phyloP scores from a whole-genome alignment of 1,140 invertebrate species.

The Drosophila burlai region DNA sequence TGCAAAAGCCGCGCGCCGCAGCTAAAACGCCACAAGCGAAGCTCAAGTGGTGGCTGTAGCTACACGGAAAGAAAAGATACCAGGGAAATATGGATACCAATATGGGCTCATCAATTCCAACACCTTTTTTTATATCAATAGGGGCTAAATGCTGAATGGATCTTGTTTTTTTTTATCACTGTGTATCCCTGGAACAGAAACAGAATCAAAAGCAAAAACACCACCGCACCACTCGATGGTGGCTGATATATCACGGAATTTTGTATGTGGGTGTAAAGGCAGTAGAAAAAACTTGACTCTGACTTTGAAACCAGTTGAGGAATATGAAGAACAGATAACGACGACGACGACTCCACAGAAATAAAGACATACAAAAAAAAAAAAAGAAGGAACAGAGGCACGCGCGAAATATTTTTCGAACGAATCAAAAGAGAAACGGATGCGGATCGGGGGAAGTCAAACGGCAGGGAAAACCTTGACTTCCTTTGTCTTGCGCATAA shows the following conservation, averaged over 20 bases:
- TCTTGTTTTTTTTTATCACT: neutral
- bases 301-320: slow-evolving; percentile 75
- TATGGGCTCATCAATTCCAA: neutral
- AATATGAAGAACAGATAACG: slow-evolving; percentile 81
- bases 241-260: slow-evolving; percentile 76
- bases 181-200: slow-evolving; percentile 20
- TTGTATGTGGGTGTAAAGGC: slow-evolving; percentile 78
- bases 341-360: slow-evolving; percentile 68
- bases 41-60: slow-evolving; percentile 13
- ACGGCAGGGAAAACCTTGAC: slow-evolving; percentile 56
- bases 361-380: slow-evolving; percentile 76
- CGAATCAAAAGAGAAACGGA: slow-evolving; percentile 33
- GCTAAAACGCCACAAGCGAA: slow-evolving; percentile 19
- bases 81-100: neutral
- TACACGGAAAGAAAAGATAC: slow-evolving; percentile 16
- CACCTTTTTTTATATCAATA: neutral
- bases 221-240: slow-evolving; percentile 65
- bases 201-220: slow-evolving; percentile 36
- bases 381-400: slow-evolving; percentile 35
- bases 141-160: neutral
- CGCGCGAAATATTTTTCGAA: slow-evolving; percentile 49
- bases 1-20: slow-evolving; percentile 20
- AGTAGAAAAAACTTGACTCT: slow-evolving; percentile 38
- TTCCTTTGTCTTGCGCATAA: slow-evolving; percentile 66
- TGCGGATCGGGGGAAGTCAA: slow-evolving; percentile 22